Evolutionary conservation across 2,797 vertebrate genomes (phyloP).

Genomic region (Gorsachius magnificus): DNA sequence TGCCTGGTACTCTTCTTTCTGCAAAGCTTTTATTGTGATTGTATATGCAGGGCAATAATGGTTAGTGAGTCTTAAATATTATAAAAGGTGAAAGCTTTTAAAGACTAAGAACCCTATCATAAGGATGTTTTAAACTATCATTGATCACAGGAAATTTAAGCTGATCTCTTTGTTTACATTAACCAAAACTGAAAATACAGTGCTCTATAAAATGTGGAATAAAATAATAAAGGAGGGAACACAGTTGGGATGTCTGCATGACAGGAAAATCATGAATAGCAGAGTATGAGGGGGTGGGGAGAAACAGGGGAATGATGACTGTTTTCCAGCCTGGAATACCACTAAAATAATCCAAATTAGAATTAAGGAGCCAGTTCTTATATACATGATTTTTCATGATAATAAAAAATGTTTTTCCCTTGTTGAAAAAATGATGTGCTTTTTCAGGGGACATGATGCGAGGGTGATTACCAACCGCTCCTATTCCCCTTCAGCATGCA

Average conservation of each 20-base stretch:
- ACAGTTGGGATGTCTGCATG: neutral
- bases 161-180: neutral
- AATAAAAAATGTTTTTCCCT: neutral
- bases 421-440: neutral
- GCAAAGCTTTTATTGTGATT: neutral
- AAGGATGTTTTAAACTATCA: neutral
- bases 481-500: neutral
- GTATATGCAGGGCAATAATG: neutral
- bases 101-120: neutral
- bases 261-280: slow-evolving; percentile 15
- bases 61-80: neutral
- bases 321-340: neutral
- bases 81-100: slow-evolving; percentile 29
- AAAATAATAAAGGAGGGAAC: neutral
- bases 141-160: neutral
- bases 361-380: neutral
- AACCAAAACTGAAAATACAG: neutral
- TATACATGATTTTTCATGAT: neutral
- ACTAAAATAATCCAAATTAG: neutral
- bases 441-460: neutral
- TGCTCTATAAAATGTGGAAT: neutral
- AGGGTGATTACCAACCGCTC: neutral
- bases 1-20: neutral
- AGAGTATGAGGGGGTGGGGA: neutral
- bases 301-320: neutral